These are phyloP conservation scores for Julus scanicus DNA, from an alignment of 2,888 invertebrate species.

Conservation along the genomic window DNA sequence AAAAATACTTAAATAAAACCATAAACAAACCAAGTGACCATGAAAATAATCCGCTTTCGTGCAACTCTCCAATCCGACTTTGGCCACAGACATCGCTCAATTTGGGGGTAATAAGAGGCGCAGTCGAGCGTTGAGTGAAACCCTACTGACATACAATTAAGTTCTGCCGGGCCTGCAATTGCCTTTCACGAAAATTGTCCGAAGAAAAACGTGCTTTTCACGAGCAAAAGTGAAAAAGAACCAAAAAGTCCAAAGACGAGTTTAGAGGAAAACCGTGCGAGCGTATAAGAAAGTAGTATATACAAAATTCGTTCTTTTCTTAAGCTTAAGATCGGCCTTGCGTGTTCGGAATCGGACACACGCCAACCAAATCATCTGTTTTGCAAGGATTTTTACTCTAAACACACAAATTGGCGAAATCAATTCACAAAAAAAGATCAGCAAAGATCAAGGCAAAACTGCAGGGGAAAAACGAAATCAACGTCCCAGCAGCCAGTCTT, in stretches of 20 bases:
- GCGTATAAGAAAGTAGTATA: neutral
- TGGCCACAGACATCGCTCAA: neutral
- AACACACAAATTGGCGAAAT: slow-evolving; percentile 16
- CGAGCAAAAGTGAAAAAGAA: neutral
- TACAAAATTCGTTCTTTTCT: neutral
- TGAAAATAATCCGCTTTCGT: neutral
- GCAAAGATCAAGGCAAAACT: slow-evolving; percentile 25
- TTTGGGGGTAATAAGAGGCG: neutral
- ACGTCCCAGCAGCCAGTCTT: neutral
- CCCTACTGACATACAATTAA: slow-evolving; percentile 45
- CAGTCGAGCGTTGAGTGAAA: slow-evolving; percentile 2
- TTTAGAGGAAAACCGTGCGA: too few relatives aligned
- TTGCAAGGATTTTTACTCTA: neutral
- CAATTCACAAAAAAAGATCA: slow-evolving; percentile 28
- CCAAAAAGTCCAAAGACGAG: neutral
- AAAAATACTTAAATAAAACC: neutral
- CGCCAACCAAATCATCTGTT: neutral
- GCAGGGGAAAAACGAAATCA: neutral
- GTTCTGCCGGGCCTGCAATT: neutral
- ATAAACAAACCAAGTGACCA: neutral
- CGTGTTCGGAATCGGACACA: slow-evolving; percentile 25
- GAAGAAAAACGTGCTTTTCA: neutral
- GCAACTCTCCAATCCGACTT: neutral
- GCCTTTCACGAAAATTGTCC: neutral
- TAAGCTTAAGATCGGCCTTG: neutral